A percentile compares a stretch with the other conserved stretches of the same genome.
Conservation (phyloP, 1,140 invertebrate genomes). For the Fopius arisanus region DNA sequence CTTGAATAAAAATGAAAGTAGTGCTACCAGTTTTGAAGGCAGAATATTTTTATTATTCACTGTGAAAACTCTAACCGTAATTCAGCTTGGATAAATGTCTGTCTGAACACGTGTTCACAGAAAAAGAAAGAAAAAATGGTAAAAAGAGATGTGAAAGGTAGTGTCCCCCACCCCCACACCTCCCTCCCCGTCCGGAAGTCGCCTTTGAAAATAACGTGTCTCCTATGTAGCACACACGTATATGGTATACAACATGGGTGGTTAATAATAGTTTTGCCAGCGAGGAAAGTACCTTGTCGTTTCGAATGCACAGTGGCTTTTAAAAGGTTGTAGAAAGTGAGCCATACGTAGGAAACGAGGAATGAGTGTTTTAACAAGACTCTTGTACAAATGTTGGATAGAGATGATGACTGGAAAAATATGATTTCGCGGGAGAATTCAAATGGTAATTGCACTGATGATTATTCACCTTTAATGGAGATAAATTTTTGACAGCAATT, state of each 20-base stretch:
- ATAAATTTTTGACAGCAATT: too few species aligned
- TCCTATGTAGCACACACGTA: conserved; percentile 25
- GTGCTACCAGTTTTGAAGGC: conserved; percentile 24
- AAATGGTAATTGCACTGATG: too few species aligned
- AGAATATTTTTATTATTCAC: conserved; percentile 1
- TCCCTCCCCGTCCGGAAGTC: background rate
- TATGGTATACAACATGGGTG: conserved; percentile 26
- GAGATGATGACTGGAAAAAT: background rate
- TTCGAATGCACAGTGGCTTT: background rate
- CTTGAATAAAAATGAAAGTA: conserved; percentile 32
- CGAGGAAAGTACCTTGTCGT: conserved; percentile 47
- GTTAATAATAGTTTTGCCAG: conserved; percentile 46
- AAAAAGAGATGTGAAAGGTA: conserved; percentile 31
- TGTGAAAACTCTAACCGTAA: conserved; percentile 10
- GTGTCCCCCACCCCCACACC: background rate
- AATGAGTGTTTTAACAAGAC: background rate
- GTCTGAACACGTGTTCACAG: background rate
- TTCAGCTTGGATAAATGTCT: conserved; percentile 13
- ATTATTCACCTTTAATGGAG: too few species aligned
- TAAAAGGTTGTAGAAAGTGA: conserved; percentile 51
- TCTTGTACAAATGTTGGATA: background rate
- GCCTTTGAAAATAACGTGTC: conserved; percentile 19
- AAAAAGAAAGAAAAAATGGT: conserved; percentile 19
- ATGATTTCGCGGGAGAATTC: background rate
- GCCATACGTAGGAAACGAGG: conserved; percentile 43